Base-by-base conservation (phyloP, 2,113 vertebrate species). In the Indri indri region DNA sequence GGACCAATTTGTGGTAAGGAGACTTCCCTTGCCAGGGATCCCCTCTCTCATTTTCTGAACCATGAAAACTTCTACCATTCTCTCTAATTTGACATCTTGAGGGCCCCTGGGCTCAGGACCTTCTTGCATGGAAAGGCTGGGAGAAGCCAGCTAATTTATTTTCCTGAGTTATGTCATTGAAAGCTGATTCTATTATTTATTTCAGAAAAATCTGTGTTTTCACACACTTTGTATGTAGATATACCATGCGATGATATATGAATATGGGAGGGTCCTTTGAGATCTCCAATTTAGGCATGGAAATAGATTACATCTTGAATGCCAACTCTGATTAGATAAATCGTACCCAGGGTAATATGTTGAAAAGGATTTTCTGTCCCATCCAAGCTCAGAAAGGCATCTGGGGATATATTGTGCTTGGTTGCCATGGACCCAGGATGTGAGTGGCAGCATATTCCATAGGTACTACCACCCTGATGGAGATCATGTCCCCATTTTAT, bases 141-240 rank as follows among this genome's bases (percentile, higher is more conserved):
- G 77, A 85, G 61, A 94, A 94, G 54, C 71, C 47, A 82, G 88
- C 59, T 80, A 32, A 91, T 90, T 97, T 92, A 52, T 91, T 96
- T 97, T 92, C 71, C 85, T 34, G 12, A 90, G 18, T 96, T 90
- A 83, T 59, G 3, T 92, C 92, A 94, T 20, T 30, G 45, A 88
- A 97, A 91, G 23, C 71, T 22, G 40, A 92, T 82, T 92, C 54
- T 71, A 59, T 96, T 96, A 85, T 96, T 96, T 96, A 83, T 93
- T 91, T 82, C 61, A 94, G 70, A 79, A 76, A 91, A 87, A 85
- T 73, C 45, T 89, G 23, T 87, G 37, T 90, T 93, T 95, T 88
- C 76, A 42, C 81, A 65, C 45, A 12, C 30, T 95, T 83, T 18
- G 0, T 87, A 57, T 90, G 13, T 37, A 96, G 86, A 96, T 42